phyloP scores from a whole-genome alignment of 2,113 vertebrate species.

The Pollimyrus isidori region DNA sequence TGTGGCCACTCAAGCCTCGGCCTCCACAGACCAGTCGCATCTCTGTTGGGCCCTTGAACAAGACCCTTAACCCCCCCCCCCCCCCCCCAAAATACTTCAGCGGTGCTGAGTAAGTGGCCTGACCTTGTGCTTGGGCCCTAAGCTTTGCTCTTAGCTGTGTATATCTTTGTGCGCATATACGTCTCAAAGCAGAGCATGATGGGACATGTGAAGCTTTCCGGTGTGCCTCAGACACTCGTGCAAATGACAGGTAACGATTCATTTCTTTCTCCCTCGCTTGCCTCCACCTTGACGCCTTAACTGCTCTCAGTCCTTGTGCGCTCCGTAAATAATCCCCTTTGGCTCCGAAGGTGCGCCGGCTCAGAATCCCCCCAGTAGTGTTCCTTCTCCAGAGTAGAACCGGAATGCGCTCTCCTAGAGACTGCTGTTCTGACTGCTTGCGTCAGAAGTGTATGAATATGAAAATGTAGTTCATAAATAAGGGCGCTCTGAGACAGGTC shows the following conservation, averaged over 20 bases:
- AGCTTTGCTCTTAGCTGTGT: neutral
- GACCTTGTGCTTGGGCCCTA: neutral
- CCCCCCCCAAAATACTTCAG: neutral
- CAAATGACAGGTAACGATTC: neutral
- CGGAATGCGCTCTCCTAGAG: neutral
- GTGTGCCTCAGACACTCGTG: neutral
- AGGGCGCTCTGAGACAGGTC: slow-evolving; percentile 33
- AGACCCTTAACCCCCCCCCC: neutral
- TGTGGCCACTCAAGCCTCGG: neutral
- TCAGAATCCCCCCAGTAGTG: neutral
- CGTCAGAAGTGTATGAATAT: slow-evolving; percentile 48
- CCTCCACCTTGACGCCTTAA: neutral
- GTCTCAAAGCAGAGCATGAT: neutral
- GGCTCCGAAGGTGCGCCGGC: neutral
- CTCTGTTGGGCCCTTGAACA: neutral
- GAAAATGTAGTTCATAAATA: slow-evolving; percentile 43
- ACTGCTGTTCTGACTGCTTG: slow-evolving; percentile 23
- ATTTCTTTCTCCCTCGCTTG: neutral
- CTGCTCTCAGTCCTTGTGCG: neutral
- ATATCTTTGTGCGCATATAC: neutral
- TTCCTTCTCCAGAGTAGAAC: neutral
- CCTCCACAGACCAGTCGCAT: neutral
- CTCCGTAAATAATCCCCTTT: neutral
- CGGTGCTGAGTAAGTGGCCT: neutral
- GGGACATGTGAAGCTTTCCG: neutral